Base-by-base conservation (phyloP, 1,140 invertebrate species). In the Bacillus rossius region DNA sequence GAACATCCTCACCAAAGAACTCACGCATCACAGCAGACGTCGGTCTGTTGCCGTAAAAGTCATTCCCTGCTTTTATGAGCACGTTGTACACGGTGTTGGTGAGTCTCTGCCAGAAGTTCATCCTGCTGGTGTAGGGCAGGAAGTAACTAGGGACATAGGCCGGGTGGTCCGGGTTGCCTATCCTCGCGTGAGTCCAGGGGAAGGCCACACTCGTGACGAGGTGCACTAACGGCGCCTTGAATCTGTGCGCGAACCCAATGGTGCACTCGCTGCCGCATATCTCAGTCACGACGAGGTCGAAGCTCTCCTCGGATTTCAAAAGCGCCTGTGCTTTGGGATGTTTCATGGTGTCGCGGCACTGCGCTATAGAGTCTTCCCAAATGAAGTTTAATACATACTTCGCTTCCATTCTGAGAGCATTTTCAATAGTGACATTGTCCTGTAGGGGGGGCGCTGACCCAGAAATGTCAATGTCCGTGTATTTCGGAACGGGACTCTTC, bases 401-500 rank as follows among this genome's bases (percentile, higher is more conserved):
- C n/a, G n/a, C n/a, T 4, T 34, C 29, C 29, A 10, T 34, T 7
- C 5, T 10, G 5, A 34, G 10, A 10, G 29, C 29, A 7, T 4
- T 34, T 4, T 34, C 29, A 10, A 34, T 34, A 34, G 29, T 34
- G 29, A 4, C 4, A 10, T 34, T 34, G 29, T 34, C 29, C 29
- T 34, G 4, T 10, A 34, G 5, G 4, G 10, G 10, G 5, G 4
- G n/a, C n/a, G 29, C 29, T 4, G 29, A 34, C 10, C 29, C 29
- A 7, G 29, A 34, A 34, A 34, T 10, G 29, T 34, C 29, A 10
- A 34, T 34, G 10, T 34, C 29, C 10, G 10, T 34, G 29, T 34
- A 34, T 62, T 83, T 82, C 71, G 16, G 74, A 58, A 50, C 72
- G 67, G 42, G 54, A 13, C 22, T 52, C 23, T 62, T 65, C 43